Conservation (phyloP, 2,113 vertebrate species). For the Varanus komodoensis region DNA sequence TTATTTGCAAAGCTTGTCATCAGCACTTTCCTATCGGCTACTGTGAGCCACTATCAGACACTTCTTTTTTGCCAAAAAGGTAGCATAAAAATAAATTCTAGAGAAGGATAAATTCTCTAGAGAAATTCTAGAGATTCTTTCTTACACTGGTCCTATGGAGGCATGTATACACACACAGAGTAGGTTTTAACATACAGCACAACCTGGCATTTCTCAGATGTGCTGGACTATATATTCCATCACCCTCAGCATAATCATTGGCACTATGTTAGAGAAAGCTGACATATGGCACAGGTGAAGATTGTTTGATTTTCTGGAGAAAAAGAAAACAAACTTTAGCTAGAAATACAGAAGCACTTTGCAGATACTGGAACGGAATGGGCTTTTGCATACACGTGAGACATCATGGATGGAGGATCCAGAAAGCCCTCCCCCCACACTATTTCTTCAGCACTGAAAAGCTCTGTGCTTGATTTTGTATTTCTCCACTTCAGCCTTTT, state of each 20-base stretch:
- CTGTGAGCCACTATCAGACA: background rate
- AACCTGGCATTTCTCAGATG: no score
- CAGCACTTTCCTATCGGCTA: background rate
- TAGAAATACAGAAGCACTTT: background rate
- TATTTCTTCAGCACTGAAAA: conserved; percentile 19
- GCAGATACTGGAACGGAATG: background rate
- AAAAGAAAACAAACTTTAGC: background rate
- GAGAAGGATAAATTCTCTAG: background rate
- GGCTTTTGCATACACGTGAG: background rate
- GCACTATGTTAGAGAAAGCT: no score
- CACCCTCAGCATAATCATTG: no score
- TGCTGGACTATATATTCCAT: no score
- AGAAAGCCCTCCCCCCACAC: background rate
- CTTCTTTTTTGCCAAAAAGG: background rate
- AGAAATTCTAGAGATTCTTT: background rate
- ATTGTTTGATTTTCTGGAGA: background rate
- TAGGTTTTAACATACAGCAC: no score
- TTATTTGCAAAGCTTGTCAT: background rate
- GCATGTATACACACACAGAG: no score
- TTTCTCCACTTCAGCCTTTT: conserved; percentile 34
- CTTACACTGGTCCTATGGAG: background rate
- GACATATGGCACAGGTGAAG: no score
- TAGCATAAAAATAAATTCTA: background rate
- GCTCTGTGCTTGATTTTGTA: background rate
- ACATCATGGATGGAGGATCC: background rate